Evolutionary conservation across 1,140 invertebrate species (phyloP), one percentile per base, ranked within the genome.

Genomic region (Vollenhovia emeryi): DNA sequence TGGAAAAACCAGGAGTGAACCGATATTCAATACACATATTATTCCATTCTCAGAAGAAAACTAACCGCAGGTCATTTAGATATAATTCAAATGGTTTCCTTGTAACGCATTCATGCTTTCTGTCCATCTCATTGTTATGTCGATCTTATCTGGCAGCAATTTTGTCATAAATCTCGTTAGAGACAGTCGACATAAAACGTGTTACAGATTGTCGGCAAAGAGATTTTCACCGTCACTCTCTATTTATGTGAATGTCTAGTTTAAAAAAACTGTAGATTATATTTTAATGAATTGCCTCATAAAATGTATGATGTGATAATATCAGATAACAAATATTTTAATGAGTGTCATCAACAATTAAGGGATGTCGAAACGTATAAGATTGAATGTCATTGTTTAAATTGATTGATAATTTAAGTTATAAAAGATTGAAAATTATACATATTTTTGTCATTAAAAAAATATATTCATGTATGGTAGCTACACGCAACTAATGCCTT

Each of bases 91-190:
- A 66, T 36, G 1, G 6, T 50, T 50, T 27, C 30, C 13, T n/a
- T n/a, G 27, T 64, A n/a, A 66, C n/a, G 43, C 15, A 13, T 64
- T 50, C n/a, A 68, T 30, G 59, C 5, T 57, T 71, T 55, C 24
- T 43, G 78, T 21, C 71, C 33, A 27, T 33, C 24, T 24, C 48
- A 55, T 69, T 40, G 3, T 80, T 40, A 15, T 27, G 27, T 11
- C 3, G 50, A 71, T 57, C 45, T 55, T 80, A 80, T 69, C 76
- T 68, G 45, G 1, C 33, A 71, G 48, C 18, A 80, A 80, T 80
- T 52, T 69, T 71, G 18, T 71, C 50, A 57, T 57, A 80, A 55
- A 80, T 71, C 36, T 43, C 66, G 13, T 3, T 40, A 2, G 18
- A 57, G 27, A 43, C 33, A 36, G 27, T 79, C 15, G 48, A 36